These are phyloP conservation scores for Andrena fulva DNA, from an alignment of 2,888 invertebrate species.

Conservation along the genomic window DNA sequence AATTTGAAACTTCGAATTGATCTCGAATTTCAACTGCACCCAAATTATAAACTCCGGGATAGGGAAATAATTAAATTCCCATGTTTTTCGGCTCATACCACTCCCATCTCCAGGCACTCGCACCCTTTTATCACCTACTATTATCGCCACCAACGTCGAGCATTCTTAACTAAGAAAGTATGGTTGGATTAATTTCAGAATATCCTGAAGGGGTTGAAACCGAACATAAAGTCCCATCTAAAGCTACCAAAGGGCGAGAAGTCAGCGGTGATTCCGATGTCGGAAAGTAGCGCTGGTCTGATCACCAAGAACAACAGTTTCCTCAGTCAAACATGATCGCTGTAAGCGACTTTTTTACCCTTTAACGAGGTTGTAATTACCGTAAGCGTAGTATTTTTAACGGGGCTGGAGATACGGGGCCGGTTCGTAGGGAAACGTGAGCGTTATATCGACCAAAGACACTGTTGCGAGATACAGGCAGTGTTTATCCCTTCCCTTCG, in stretches of 20 bases:
- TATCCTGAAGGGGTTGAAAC: conserved; percentile 85
- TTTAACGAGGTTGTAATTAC: conserved; percentile 60
- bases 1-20: too few species aligned
- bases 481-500: neutral
- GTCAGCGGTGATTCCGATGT: conserved; percentile 85
- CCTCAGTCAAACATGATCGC: conserved; percentile 79
- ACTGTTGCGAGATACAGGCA: neutral
- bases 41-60: too few species aligned
- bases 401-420: conserved; percentile 21
- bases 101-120: too few species aligned
- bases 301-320: conserved; percentile 84
- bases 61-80: too few species aligned
- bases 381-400: conserved; percentile 64
- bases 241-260: conserved; percentile 85
- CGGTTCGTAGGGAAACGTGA: neutral
- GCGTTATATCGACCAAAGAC: neutral
- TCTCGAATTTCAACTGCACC: too few species aligned
- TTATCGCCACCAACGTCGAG: too few species aligned
- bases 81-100: too few species aligned
- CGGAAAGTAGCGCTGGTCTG: conserved; percentile 85
- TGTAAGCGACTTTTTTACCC: conserved; percentile 31
- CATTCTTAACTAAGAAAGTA: neutral
- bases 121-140: too few species aligned
- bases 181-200: conserved; percentile 81
- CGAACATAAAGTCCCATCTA: conserved; percentile 84